phyloP scores from a whole-genome alignment of 2,888 invertebrate genomes.

The Aelia acuminata region DNA sequence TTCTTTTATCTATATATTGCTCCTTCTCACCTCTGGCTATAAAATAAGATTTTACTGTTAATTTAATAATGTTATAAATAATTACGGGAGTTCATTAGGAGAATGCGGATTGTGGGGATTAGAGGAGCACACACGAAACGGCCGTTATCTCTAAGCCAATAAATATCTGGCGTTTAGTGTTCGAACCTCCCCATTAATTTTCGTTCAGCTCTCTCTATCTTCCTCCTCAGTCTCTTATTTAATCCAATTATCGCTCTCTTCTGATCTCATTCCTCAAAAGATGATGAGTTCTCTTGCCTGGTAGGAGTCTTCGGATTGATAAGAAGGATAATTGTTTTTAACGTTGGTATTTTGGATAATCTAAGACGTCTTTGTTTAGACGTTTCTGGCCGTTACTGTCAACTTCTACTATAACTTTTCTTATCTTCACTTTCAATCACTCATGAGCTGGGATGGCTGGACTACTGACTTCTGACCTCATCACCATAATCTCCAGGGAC shows the following conservation, averaged over 20 bases:
- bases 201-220: not conserved
- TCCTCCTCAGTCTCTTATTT: constrained; percentile 5
- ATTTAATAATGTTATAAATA: constrained; percentile 51
- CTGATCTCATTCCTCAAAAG: not conserved
- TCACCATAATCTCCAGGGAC: too few relatives aligned
- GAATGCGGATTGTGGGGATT: constrained; percentile 9
- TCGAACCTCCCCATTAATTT: constrained; percentile 16
- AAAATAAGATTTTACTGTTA: not conserved
- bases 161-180: constrained; percentile 43
- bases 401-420: too few relatives aligned
- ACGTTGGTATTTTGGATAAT: not conserved
- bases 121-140: constrained; percentile 12
- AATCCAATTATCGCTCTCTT: constrained; percentile 38
- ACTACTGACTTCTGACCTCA: too few relatives aligned
- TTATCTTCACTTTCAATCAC: too few relatives aligned
- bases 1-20: not conserved
- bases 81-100: constrained; percentile 3
- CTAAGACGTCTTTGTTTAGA: too few relatives aligned
- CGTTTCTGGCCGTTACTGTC: too few relatives aligned
- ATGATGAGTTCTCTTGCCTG: constrained; percentile 10
- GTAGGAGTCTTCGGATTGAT: not conserved
- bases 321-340: not conserved
- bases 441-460: too few relatives aligned
- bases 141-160: constrained; percentile 48
- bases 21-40: not conserved